Conservation (phyloP, 2,113 vertebrate species). For the Sander vitreus region DNA sequence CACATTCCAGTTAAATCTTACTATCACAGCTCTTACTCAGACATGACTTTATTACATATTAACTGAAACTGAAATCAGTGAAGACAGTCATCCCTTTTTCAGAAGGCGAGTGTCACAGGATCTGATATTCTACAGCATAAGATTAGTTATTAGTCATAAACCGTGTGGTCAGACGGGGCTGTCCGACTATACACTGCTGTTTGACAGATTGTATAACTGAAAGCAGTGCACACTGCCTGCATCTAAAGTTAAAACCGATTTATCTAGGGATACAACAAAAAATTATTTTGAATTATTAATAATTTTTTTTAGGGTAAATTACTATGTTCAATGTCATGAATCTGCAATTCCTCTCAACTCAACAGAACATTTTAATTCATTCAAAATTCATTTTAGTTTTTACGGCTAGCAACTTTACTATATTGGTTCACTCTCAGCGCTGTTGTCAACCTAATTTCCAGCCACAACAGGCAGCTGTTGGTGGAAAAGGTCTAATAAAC, state of each 20-base stretch:
- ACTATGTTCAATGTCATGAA: too few species aligned
- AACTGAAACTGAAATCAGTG: background rate
- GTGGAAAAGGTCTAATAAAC: background rate
- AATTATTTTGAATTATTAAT: background rate
- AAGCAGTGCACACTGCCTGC: background rate
- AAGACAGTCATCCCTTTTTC: background rate
- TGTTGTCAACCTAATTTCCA: background rate
- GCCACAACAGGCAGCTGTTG: background rate
- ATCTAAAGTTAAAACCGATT: background rate
- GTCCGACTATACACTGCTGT: constrained; percentile 10
- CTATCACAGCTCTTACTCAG: background rate
- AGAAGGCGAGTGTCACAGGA: constrained; percentile 16
- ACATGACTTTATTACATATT: background rate
- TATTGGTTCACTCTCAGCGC: background rate
- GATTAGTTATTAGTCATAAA: constrained; percentile 9
- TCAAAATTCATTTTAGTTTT: background rate
- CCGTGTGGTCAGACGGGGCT: background rate
- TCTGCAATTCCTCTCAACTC: background rate
- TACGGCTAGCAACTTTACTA: background rate
- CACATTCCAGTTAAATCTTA: constrained; percentile 12
- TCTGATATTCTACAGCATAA: background rate
- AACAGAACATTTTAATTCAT: background rate
- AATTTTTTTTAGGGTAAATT: background rate
- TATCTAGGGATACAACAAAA: background rate
- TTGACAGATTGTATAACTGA: background rate